These are phyloP conservation scores for Proterorhinus semilunaris DNA, from an alignment of 2,113 vertebrate genomes.

Conservation along the genomic window DNA sequence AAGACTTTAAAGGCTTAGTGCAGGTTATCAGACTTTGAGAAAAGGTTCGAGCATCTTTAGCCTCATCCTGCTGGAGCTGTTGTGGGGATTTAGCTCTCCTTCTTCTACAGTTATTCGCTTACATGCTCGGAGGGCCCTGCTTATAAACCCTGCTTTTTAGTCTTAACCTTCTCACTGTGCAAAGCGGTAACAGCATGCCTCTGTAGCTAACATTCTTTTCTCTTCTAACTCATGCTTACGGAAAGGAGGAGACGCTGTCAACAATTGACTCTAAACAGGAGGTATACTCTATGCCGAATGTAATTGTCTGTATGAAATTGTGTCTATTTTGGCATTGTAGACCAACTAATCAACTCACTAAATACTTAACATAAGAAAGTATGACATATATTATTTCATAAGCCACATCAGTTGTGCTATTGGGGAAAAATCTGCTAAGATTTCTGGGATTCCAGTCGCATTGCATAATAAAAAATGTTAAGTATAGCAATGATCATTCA, in stretches of 20 bases:
- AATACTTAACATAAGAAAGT: not conserved
- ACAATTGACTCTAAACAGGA: conserved; percentile 75
- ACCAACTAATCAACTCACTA: not conserved
- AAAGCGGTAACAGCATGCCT: conserved; percentile 24
- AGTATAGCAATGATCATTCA: too few species aligned
- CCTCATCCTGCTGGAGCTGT: not conserved
- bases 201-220: conserved; percentile 57
- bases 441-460: too few species aligned
- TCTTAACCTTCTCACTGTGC: conserved; percentile 39
- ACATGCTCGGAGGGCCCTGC: conserved; percentile 40
- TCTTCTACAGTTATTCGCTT: conserved; percentile 29
- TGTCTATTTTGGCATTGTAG: not conserved
- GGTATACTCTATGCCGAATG: conserved; percentile 59
- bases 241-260: conserved; percentile 72
- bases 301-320: conserved; percentile 14
- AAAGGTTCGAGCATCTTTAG: not conserved
- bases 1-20: not conserved
- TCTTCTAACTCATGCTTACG: conserved; percentile 61
- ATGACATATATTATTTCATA: not conserved
- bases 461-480: too few species aligned
- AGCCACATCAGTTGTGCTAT: too few species aligned
- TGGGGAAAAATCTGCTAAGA: too few species aligned
- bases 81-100: not conserved
- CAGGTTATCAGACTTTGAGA: not conserved
- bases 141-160: conserved; percentile 40